These are phyloP conservation scores for Spilarctia lutea DNA, from an alignment of 2,888 invertebrate genomes.

Conservation along the genomic window DNA sequence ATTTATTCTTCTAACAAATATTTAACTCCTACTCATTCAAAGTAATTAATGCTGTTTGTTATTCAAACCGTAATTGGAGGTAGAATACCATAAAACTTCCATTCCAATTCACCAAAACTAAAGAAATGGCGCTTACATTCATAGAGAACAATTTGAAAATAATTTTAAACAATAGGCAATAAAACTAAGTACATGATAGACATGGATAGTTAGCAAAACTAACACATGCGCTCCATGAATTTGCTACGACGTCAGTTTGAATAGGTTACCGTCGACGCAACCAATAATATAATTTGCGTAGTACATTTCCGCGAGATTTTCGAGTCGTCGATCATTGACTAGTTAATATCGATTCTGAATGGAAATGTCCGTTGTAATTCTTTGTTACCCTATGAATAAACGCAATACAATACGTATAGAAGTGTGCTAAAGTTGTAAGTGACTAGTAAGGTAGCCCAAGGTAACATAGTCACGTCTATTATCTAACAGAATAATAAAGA, in stretches of 20 bases:
- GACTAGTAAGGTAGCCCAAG: constrained; percentile 68
- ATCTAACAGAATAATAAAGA: constrained; percentile 68
- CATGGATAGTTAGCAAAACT: constrained; percentile 55
- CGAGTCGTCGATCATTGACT: constrained; percentile 43
- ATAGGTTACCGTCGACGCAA: constrained; percentile 60
- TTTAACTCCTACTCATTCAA: background rate
- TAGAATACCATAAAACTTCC: constrained; percentile 11
- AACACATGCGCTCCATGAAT: constrained; percentile 60
- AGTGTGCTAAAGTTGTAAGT: constrained; percentile 55
- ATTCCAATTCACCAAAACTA: constrained; percentile 24
- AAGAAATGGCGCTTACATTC: constrained; percentile 31
- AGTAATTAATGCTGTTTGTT: background rate
- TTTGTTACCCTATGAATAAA: constrained; percentile 55
- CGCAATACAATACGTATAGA: constrained; percentile 17
- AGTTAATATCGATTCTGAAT: constrained; percentile 26
- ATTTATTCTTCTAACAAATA: background rate
- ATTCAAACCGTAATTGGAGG: background rate
- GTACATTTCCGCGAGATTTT: constrained; percentile 63
- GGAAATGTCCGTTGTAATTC: constrained; percentile 46
- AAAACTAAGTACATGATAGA: constrained; percentile 40
- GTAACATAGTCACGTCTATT: constrained; percentile 66
- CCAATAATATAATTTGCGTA: constrained; percentile 57
- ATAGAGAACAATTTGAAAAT: constrained; percentile 37
- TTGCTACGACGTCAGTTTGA: constrained; percentile 49
- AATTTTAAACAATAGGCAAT: constrained; percentile 47